phyloP scores from a whole-genome alignment of 2,113 vertebrate species.

The Rhinichthys klamathensis region DNA sequence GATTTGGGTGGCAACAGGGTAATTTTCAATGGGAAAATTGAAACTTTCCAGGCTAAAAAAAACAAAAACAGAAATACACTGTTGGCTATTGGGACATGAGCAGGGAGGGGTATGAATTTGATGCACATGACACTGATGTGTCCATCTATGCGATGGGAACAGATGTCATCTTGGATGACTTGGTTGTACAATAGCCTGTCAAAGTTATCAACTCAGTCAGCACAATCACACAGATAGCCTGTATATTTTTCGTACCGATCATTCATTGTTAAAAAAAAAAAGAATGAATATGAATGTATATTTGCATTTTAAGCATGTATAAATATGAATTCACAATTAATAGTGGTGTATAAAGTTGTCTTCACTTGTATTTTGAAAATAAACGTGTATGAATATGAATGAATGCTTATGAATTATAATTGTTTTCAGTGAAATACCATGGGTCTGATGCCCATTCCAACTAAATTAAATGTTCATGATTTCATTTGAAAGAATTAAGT shows the following conservation, averaged over 20 bases:
- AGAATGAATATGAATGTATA: neutral
- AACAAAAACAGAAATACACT: neutral
- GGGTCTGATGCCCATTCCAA: neutral
- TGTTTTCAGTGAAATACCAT: neutral
- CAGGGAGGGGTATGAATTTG: neutral
- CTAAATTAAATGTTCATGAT: neutral
- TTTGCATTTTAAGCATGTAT: neutral
- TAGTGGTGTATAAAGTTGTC: too few species aligned
- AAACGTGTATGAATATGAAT: too few species aligned
- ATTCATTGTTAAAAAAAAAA: neutral
- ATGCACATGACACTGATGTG: conserved; percentile 4
- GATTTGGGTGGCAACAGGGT: conserved; percentile 9
- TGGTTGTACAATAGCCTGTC: neutral
- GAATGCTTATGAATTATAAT: too few species aligned
- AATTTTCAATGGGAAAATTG: neutral
- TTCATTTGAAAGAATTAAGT: neutral
- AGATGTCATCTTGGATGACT: conserved; percentile 6
- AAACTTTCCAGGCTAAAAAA: neutral
- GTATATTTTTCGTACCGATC: too few species aligned
- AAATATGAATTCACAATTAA: too few species aligned
- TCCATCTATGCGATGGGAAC: neutral
- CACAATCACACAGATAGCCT: too few species aligned
- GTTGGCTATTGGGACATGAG: conserved; percentile 5
- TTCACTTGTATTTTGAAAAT: neutral
- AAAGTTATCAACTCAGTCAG: neutral